Evolutionary conservation across 2,797 vertebrate genomes (phyloP).

Genomic region (Tadarida brasiliensis): DNA sequence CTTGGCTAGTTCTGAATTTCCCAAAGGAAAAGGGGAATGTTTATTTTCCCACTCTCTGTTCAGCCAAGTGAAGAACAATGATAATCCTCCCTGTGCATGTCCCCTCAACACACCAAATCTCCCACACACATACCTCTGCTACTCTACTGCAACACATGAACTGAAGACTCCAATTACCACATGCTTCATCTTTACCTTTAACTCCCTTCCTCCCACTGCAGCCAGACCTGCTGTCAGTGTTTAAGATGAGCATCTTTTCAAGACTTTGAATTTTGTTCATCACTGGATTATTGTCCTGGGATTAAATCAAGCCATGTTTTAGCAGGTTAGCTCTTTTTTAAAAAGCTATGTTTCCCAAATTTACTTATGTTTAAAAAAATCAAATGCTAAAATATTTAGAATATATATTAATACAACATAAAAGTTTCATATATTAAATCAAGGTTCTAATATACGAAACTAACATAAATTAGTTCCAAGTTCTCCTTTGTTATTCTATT

Average conservation of each 20-base stretch:
- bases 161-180: background rate
- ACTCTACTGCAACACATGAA: constrained; percentile 6
- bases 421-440: constrained; percentile 19
- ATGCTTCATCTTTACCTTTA: constrained; percentile 32
- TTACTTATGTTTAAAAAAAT: background rate
- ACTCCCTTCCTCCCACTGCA: background rate
- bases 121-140: background rate
- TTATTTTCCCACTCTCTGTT: constrained; percentile 52
- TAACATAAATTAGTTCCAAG: background rate
- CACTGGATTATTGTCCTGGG: background rate
- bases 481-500: constrained; percentile 36
- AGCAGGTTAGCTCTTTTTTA: constrained; percentile 28
- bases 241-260: constrained; percentile 25
- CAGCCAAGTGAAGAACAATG: constrained; percentile 61
- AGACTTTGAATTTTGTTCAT: constrained; percentile 8
- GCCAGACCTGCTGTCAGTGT: background rate
- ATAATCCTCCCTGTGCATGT: background rate
- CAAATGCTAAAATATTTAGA: constrained; percentile 37
- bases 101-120: background rate
- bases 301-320: constrained; percentile 29
- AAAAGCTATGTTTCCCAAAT: background rate
- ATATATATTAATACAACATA: background rate
- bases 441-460: background rate
- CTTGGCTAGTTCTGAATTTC: constrained; percentile 79
- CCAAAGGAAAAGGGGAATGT: constrained; percentile 61